Evolutionary conservation across 2,797 vertebrate species (phyloP), one percentile per base, ranked within the genome.

Genomic region (Lacerta agilis): DNA sequence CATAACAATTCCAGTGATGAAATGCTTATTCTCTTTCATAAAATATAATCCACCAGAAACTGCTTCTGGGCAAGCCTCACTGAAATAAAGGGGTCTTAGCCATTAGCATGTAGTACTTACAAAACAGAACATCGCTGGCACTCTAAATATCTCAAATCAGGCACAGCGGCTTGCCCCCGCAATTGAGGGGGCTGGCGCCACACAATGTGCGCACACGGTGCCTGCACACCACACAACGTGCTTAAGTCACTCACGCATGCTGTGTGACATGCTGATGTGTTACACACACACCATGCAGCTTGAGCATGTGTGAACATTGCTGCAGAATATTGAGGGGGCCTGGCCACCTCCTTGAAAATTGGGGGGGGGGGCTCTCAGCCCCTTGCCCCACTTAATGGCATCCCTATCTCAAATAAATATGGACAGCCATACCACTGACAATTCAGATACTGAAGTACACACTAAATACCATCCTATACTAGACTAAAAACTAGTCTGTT

Each of bases 1-100:
- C 85, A 92, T 89, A 85, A 92, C 88, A 92, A 82, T 87, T 77
- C 77, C 72, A 73, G 84, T 86, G 71, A 90, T 69, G 85, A 8
- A 76, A 27, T 78, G 15, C 69, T 9, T 77, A 9, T 79, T n/a
- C 64, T 78, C 33, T 58, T 66, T n/a, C 23, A 25, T 10, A 72
- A 8, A 25, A 64, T 41, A 45, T 20, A 29, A 27, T 29, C 29
- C 29, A 45, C 43, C n/a, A 61, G 20, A 79, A 88, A 69, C 13
- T 29, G 36, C 38, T 86, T 79, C 18, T 79, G 36, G 27, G 36
- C 10, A 72, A 79, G 36, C 10, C 38, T 79, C 20, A 45, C 9
- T 83, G 49, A 71, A 78, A 15, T 83, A 78, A 71, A 49, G 29
- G 45, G 17, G n/a, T 38, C 43, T 83, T 83, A 17, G 8, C 64